phyloP scores from a whole-genome alignment of 2,113 vertebrate species.

The Dipodomys merriami region DNA sequence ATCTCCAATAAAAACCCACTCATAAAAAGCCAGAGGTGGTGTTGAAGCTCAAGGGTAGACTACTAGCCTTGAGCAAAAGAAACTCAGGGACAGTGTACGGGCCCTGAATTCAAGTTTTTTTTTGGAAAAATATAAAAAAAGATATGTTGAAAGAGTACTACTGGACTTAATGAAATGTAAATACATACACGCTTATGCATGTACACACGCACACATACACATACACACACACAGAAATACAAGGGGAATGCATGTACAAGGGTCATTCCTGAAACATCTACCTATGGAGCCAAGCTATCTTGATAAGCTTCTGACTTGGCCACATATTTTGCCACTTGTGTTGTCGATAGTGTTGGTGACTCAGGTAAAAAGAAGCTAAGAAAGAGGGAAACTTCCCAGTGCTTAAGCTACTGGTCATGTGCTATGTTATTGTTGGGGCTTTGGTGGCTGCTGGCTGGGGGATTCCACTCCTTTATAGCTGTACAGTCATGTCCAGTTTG shows the following conservation, averaged over 20 bases:
- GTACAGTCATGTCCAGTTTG: neutral
- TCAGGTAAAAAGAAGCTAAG: neutral
- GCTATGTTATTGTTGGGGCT: neutral
- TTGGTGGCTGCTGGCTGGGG: too few species aligned
- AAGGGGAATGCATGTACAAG: neutral
- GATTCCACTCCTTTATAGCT: fast-evolving
- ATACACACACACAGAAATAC: too few species aligned
- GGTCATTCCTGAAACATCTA: neutral
- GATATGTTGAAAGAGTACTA: neutral
- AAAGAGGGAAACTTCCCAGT: neutral
- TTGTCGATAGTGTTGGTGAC: neutral
- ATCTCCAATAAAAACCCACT: too few species aligned
- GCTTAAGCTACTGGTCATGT: neutral
- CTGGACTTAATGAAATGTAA: neutral
- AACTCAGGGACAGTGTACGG: too few species aligned
- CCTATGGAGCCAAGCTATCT: neutral
- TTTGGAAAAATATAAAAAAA: too few species aligned
- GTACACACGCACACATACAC: too few species aligned
- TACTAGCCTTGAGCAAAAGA: too few species aligned
- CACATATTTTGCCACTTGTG: neutral
- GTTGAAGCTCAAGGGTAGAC: too few species aligned
- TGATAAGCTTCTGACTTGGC: neutral
- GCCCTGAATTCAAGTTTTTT: too few species aligned
- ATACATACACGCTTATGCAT: neutral
- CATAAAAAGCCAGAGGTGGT: too few species aligned